Evolutionary conservation across 2,113 vertebrate genomes (phyloP).

Genomic region (Plotosus lineatus): DNA sequence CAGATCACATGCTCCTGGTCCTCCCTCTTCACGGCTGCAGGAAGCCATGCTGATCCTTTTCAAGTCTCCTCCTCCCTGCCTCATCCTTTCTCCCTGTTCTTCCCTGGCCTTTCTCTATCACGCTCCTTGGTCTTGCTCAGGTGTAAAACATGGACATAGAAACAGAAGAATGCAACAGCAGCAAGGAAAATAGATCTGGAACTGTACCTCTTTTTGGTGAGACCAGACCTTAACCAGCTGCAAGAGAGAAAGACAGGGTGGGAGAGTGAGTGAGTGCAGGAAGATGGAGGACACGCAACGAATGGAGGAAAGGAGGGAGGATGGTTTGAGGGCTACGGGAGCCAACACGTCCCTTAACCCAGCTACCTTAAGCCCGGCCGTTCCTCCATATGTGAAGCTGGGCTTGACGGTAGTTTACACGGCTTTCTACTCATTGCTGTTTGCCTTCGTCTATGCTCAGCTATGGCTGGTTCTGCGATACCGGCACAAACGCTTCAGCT

Average conservation of each 20-base stretch:
- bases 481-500: conserved; percentile 94
- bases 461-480: conserved; percentile 94
- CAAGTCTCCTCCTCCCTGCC: conserved; percentile 46
- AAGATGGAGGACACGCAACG: conserved; percentile 33
- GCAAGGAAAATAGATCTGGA: conserved; percentile 20
- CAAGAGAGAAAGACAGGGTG: not conserved
- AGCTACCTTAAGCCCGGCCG: conserved; percentile 84
- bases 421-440: conserved; percentile 90
- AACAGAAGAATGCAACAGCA: conserved; percentile 3
- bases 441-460: conserved; percentile 89
- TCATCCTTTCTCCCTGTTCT: conserved; percentile 22
- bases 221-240: conserved; percentile 17
- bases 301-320: conserved; percentile 53
- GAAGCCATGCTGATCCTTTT: conserved; percentile 83
- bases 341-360: conserved; percentile 77
- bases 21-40: conserved; percentile 62
- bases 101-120: conserved; percentile 11
- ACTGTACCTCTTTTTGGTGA: conserved; percentile 12
- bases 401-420: conserved; percentile 92
- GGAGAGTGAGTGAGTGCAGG: conserved; percentile 17
- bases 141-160: conserved; percentile 31
- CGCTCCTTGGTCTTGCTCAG: conserved; percentile 47
- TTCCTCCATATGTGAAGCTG: conserved; percentile 83
- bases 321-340: conserved; percentile 46
- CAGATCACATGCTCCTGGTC: conserved; percentile 71